A percentile compares a stretch with the other conserved stretches of the same genome.
These are phyloP conservation scores for Burhinus oedicnemus DNA, from an alignment of 2,113 vertebrate species.

Conservation along the genomic window DNA sequence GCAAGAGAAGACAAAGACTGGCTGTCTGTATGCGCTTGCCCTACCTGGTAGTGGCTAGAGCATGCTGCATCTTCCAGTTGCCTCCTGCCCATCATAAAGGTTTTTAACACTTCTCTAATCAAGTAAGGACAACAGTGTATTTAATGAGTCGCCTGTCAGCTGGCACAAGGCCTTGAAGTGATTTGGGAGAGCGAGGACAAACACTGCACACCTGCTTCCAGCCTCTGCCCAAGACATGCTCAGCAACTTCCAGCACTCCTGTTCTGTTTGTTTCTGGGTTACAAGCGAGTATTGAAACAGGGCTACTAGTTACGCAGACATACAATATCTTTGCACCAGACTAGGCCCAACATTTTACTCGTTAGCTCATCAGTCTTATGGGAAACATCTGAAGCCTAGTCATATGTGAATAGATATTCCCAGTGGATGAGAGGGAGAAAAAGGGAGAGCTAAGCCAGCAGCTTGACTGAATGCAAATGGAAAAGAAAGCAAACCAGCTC, in stretches of 20 bases:
- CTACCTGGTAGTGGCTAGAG: not conserved
- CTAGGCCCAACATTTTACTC: not conserved
- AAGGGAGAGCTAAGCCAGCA: not conserved
- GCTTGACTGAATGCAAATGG: not conserved
- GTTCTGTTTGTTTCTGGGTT: not conserved
- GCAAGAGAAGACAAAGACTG: rapidly evolving
- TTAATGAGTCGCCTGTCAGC: not conserved
- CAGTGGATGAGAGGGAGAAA: not conserved
- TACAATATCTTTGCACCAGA: not conserved
- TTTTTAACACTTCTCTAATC: not conserved
- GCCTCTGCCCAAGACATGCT: not conserved
- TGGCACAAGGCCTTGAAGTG: not conserved
- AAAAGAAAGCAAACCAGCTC: not conserved
- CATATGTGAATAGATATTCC: not conserved
- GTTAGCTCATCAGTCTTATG: not conserved
- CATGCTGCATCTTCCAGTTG: not conserved
- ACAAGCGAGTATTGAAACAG: not conserved
- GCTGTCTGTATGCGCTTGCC: not conserved
- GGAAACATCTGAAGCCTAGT: not conserved
- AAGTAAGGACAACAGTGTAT: not conserved
- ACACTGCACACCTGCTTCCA: not conserved
- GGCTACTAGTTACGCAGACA: rapidly evolving
- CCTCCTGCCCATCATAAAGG: not conserved
- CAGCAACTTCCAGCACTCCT: rapidly evolving
- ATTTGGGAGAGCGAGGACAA: not conserved